These are phyloP conservation scores for Clostera curtula DNA, from an alignment of 2,888 invertebrate genomes.

Conservation along the genomic window DNA sequence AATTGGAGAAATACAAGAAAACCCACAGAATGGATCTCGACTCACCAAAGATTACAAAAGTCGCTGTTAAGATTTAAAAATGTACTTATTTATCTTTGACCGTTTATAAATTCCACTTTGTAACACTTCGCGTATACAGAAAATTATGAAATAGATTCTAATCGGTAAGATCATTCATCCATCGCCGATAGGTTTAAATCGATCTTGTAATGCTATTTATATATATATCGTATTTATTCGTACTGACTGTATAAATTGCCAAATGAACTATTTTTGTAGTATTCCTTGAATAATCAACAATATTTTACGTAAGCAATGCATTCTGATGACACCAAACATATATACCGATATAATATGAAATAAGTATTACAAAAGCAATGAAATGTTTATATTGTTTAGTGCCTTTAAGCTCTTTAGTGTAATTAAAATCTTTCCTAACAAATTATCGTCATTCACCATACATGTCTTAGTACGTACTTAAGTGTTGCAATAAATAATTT, in stretches of 20 bases:
- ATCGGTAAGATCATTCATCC: slow-evolving; percentile 21
- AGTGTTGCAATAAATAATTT: slow-evolving; percentile 42
- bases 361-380: slow-evolving; percentile 24
- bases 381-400: slow-evolving; percentile 59
- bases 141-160: slow-evolving; percentile 33
- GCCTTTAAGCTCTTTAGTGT: slow-evolving; percentile 56
- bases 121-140: slow-evolving; percentile 46
- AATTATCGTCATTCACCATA: slow-evolving; percentile 20
- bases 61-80: slow-evolving; percentile 59
- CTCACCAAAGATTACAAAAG: slow-evolving; percentile 68
- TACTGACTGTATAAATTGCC: slow-evolving; percentile 53
- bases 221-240: slow-evolving; percentile 29
- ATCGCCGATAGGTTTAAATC: slow-evolving; percentile 20
- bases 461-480: slow-evolving; percentile 40
- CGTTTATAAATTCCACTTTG: slow-evolving; percentile 56
- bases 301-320: slow-evolving; percentile 27
- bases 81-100: slow-evolving; percentile 33
- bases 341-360: slow-evolving; percentile 18
- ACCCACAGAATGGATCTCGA: slow-evolving; percentile 49
- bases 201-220: slow-evolving; percentile 19
- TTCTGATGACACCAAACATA: slow-evolving; percentile 20
- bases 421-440: slow-evolving; percentile 34
- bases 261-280: slow-evolving; percentile 71
- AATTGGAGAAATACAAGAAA: slow-evolving; percentile 34
- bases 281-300: slow-evolving; percentile 48